Percentiles rank a stretch among this genome's conserved stretches.
Evolutionary conservation across 2,888 invertebrate species (phyloP).

Genomic region (Drepanosiphum platanoidis): DNA sequence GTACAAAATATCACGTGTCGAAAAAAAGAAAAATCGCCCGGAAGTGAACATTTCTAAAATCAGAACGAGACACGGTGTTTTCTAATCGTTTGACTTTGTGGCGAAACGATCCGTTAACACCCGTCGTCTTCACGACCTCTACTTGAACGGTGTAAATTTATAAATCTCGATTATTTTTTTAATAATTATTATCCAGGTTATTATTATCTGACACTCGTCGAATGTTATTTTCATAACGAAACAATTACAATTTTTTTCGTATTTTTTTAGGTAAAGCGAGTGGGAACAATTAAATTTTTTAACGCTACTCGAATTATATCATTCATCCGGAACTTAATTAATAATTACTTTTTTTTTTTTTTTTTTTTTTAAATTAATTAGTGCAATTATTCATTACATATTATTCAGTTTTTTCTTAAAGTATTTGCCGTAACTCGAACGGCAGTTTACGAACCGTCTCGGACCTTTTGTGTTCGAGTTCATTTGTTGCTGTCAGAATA

Average conservation of each 20-base stretch:
- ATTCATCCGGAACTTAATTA: not conserved
- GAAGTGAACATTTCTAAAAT: too few species aligned
- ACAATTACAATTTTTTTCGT: not conserved
- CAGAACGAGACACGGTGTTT: too few species aligned
- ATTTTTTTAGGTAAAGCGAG: not conserved
- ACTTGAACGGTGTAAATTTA: not conserved
- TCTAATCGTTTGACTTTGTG: too few species aligned
- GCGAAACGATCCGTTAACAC: too few species aligned
- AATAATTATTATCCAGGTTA: not conserved
- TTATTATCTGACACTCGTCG: not conserved
- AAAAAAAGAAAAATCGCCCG: too few species aligned
- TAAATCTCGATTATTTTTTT: not conserved
- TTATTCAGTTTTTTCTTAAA: not conserved
- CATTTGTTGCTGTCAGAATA: conserved; percentile 14
- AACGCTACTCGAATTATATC: not conserved
- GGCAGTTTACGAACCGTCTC: not conserved
- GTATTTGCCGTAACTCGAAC: not conserved
- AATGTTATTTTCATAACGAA: not conserved
- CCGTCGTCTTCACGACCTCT: too few species aligned
- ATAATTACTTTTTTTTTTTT: not conserved
- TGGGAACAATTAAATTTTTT: not conserved
- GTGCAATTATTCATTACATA: not conserved
- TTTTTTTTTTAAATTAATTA: not conserved
- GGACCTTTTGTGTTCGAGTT: not conserved
- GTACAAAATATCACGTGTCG: too few species aligned